Evolutionary conservation across 2,888 invertebrate genomes (phyloP), one percentile per base, ranked within the genome.

Genomic region (Spatulosminthurus flaviceps): DNA sequence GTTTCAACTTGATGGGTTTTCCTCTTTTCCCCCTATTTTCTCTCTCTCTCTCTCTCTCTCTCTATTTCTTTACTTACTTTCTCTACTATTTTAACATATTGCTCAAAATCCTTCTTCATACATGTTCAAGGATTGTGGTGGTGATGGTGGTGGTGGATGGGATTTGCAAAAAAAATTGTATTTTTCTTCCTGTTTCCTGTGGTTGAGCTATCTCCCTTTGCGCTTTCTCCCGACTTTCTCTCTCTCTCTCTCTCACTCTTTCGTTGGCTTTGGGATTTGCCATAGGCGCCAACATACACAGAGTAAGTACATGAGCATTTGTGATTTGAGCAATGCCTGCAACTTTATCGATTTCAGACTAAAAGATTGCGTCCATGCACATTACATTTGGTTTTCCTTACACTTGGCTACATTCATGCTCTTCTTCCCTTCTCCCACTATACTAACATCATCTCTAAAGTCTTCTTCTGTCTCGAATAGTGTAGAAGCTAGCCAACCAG

Each of bases 311-410:
- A 70, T 70, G 28, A 70, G 73, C 73, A 64, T 64, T 75, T 75
- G 29, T 41, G 61, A 75, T 60, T 64, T 75, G 75, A 75, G 75
- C 60, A 75, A 61, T 75, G 75, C 26, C 75, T 75, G 75, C 75
- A 75, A 75, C 75, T 60, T 75, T 75, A 75, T 75, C 75, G 75
- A 75, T 75, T 75, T 66, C 64, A 64, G 29, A 29, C 28, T 74
- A 60, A 74, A 72, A 42, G 51, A 42, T 24, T 43, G 72, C 43
- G 24, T 64, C 64, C 43, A 72, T 72, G 72, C 72, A 72, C 70
- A 71, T 71, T 72, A 64, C 64, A 64, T 9, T 64, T 64, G 64
- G 64, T 64, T 64, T 64, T 64, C 26, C 64, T 64, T 64, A 64
- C 64, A 64, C 64, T 64, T 64, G 64, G 64, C 64, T 64, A 64